These are phyloP conservation scores for Chalcosyrphus nemorum DNA, from an alignment of 2,888 invertebrate species.

Conservation along the genomic window DNA sequence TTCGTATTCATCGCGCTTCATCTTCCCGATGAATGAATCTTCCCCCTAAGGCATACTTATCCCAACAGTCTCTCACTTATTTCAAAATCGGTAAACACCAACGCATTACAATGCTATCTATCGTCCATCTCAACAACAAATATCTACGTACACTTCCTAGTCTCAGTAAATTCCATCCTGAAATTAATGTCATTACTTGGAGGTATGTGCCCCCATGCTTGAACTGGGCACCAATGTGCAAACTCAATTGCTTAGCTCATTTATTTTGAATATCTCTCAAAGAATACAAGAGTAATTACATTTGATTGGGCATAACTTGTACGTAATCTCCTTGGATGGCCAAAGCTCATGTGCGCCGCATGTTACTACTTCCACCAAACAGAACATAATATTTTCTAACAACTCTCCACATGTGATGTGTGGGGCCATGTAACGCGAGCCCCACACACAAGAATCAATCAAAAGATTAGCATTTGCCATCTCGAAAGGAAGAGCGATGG, in stretches of 20 bases:
- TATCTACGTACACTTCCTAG: not conserved
- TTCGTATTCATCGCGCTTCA: too few relatives aligned
- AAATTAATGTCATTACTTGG: slow-evolving; percentile 51
- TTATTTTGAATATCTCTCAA: slow-evolving; percentile 42
- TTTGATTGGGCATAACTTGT: slow-evolving; percentile 70
- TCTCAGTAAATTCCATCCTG: not conserved
- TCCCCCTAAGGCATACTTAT: too few relatives aligned
- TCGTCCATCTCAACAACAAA: not conserved
- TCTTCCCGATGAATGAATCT: too few relatives aligned
- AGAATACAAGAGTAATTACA: slow-evolving; percentile 70
- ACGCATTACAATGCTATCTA: not conserved
- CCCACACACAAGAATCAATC: slow-evolving; percentile 69
- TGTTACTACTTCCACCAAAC: slow-evolving; percentile 8
- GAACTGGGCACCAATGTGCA: slow-evolving; percentile 8
- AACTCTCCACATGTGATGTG: slow-evolving; percentile 21
- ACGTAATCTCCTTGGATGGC: slow-evolving; percentile 36
- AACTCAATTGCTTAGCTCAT: slow-evolving; percentile 49
- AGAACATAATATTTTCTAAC: slow-evolving; percentile 46
- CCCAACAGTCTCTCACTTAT: not conserved
- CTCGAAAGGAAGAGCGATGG: slow-evolving; percentile 43
- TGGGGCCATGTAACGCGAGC: slow-evolving; percentile 42
- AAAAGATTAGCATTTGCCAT: slow-evolving; percentile 69
- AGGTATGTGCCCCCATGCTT: slow-evolving; percentile 10
- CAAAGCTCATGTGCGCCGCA: slow-evolving; percentile 9
- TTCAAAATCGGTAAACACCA: not conserved